Evolutionary conservation across 2,797 vertebrate species (phyloP).

Genomic region (Lepidocolaptes lacrymiger): DNA sequence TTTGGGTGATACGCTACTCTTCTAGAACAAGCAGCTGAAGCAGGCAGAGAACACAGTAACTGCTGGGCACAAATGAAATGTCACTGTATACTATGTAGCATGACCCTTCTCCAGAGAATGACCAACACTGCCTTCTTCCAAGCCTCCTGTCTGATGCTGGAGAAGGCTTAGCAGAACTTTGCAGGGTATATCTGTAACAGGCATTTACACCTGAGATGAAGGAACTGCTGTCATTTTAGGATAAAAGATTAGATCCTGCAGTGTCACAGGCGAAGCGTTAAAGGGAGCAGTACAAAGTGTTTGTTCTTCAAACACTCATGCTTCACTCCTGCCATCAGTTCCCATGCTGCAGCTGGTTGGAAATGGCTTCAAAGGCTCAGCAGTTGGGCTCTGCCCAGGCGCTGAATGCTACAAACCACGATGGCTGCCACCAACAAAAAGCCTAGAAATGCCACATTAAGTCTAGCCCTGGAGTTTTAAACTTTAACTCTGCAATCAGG

Average conservation of each 20-base stretch:
- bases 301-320: not conserved
- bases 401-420: not conserved
- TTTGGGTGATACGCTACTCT: fast-evolving
- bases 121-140: not conserved
- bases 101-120: not conserved
- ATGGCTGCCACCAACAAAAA: slow-evolving; percentile 6
- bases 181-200: not conserved
- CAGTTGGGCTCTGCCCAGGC: not conserved
- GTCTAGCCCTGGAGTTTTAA: slow-evolving; percentile 33
- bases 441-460: slow-evolving; percentile 35
- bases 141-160: not conserved
- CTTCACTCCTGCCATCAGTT: not conserved
- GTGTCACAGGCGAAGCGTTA: not conserved
- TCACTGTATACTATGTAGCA: not conserved
- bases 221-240: not conserved
- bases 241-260: not conserved
- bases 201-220: not conserved
- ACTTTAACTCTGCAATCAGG: slow-evolving; percentile 10
- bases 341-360: not conserved
- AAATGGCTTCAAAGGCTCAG: not conserved
- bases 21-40: not conserved
- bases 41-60: not conserved
- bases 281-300: not conserved
- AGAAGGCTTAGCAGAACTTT: not conserved
- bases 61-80: not conserved